Evolutionary conservation across 2,888 invertebrate genomes (phyloP), one percentile per base, ranked within the genome.

Genomic region (Hyppa rectilinea): DNA sequence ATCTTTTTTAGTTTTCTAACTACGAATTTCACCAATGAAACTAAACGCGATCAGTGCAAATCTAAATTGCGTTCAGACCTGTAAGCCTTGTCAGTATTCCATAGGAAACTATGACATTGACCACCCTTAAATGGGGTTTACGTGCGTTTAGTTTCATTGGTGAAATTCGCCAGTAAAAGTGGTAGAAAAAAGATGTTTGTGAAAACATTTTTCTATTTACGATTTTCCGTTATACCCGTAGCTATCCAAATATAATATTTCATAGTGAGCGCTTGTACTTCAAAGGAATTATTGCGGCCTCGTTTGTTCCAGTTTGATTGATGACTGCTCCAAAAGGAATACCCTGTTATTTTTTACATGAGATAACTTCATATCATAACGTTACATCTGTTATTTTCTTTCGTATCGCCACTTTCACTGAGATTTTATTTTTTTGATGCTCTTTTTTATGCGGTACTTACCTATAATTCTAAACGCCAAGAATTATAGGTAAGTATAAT

Each of bases 291-390:
- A 87, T 83, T 82, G 82, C 72, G 78, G 78, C 64, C 72, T 84
- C 87, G 87, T 87, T 87, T 87, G 86, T 87, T 83, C 75, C 70
- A 62, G 36, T 56, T 65, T 89, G 89, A 89, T 90, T 87, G 87
- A 89, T 89, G 85, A 81, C 73, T 62, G 52, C 58, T 66, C 63
- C 67, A 70, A 76, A 75, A 76, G 66, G 75, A 85, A 83, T 77
- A 75, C 67, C 61, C 45, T 58, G 67, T 66, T 72, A 73, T 82
- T 82, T 85, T 84, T 84, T 82, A 66, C 40, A 74, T 70, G 60
- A 83, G 78, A 86, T 87, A 86, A 75, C 83, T 82, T 76, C 74
- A 82, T 79, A 81, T 85, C 75, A 55, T 56, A 26, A 36, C 23
- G 61, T 75, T 80, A 83, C 81, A 81, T 85, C 78, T 81, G 77